Conservation (phyloP, 2,797 vertebrate species). For the Notolabrus celidotus region DNA sequence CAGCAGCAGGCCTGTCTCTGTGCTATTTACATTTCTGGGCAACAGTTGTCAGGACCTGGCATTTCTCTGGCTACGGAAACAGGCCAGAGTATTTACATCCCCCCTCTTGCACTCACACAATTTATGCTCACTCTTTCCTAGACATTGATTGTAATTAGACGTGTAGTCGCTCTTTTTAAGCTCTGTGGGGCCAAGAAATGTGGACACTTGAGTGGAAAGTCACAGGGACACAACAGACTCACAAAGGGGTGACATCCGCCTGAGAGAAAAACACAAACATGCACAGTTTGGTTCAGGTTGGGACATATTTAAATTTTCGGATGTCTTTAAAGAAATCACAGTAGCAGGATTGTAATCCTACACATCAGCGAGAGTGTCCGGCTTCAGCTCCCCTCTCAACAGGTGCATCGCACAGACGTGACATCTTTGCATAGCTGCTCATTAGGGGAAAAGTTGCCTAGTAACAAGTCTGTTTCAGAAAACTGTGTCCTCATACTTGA, state of each 20-base stretch:
- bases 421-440: constrained; percentile 4
- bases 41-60: background rate
- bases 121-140: background rate
- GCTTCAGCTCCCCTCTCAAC: constrained; percentile 29
- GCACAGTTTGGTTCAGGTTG: no score
- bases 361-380: background rate
- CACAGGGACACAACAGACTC: background rate
- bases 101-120: background rate
- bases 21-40: constrained; percentile 29
- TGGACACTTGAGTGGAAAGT: background rate
- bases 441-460: constrained; percentile 29
- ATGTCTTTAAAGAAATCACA: constrained; percentile 2
- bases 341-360: background rate
- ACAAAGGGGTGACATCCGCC: background rate
- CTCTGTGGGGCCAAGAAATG: background rate
- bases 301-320: no score
- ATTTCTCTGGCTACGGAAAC: constrained; percentile 1
- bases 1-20: constrained; percentile 10
- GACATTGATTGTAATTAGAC: background rate
- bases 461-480: background rate
- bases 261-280: background rate
- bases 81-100: background rate
- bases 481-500: background rate
- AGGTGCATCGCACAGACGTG: constrained; percentile 37
- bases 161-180: background rate